phyloP scores from a whole-genome alignment of 2,113 vertebrate species.

The Typhlomys cinereus region DNA sequence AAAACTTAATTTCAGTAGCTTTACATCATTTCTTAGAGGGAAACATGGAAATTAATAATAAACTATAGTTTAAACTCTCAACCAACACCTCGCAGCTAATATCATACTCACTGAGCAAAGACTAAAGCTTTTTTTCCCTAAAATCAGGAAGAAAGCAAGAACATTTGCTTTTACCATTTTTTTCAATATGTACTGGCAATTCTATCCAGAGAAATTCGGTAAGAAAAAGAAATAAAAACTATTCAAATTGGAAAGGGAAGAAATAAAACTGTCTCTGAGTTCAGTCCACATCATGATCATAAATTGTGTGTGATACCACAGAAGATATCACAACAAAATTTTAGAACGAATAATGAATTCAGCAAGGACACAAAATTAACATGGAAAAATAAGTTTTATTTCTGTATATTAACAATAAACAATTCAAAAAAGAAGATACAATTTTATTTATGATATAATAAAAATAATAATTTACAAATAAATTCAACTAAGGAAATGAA shows the following conservation, averaged over 20 bases:
- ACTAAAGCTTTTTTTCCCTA: constrained; percentile 1
- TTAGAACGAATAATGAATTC: constrained; percentile 11
- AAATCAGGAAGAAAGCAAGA: constrained; percentile 15
- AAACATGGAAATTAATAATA: background rate
- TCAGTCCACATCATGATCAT: background rate
- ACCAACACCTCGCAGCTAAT: background rate
- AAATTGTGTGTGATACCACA: background rate
- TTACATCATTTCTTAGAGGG: background rate
- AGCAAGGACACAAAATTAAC: background rate
- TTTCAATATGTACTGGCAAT: background rate
- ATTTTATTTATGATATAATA: background rate
- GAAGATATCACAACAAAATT: background rate
- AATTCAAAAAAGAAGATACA: background rate
- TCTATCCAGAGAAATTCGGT: background rate
- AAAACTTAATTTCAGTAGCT: background rate
- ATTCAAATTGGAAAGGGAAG: background rate
- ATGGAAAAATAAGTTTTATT: background rate
- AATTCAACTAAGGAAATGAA: background rate
- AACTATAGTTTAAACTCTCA: constrained; percentile 30
- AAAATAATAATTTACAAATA: background rate
- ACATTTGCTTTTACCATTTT: background rate
- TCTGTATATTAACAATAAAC: background rate
- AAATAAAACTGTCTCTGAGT: background rate
- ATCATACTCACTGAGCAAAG: background rate
- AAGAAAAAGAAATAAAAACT: constrained; percentile 21